Evolutionary conservation across 2,888 invertebrate species (phyloP).

Genomic region (Steromphala cineraria): DNA sequence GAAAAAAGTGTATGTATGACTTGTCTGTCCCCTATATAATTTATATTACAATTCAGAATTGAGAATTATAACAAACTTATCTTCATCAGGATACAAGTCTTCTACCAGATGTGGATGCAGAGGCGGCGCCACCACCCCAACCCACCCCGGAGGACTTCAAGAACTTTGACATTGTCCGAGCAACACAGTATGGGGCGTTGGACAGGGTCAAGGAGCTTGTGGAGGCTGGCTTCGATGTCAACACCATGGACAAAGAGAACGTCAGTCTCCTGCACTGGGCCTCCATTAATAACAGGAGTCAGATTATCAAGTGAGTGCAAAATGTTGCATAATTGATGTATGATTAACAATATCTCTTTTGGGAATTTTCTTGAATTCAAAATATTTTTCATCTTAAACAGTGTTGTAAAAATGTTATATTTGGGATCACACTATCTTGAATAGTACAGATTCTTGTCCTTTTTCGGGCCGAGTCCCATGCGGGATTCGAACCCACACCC

Average conservation of each 20-base stretch:
- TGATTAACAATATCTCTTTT: not conserved
- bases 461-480: too few relatives aligned
- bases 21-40: too few relatives aligned
- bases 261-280: constrained; percentile 99
- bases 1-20: too few relatives aligned
- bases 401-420: too few relatives aligned
- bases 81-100: too few relatives aligned
- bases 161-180: constrained; percentile 71
- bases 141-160: constrained; percentile 59
- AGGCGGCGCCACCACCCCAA: constrained; percentile 32
- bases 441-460: too few relatives aligned
- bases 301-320: constrained; percentile 84
- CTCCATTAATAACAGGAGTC: constrained; percentile 96
- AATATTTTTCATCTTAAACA: too few relatives aligned
- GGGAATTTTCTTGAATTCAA: too few relatives aligned
- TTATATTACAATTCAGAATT: too few relatives aligned
- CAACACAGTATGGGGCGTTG: constrained; percentile 94
- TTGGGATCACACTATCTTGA: too few relatives aligned
- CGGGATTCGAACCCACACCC: too few relatives aligned
- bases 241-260: constrained; percentile 94
- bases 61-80: too few relatives aligned
- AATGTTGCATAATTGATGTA: not conserved
- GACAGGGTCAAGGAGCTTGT: constrained; percentile 83
- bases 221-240: constrained; percentile 91
- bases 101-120: not conserved